Percentiles rank a stretch among this genome's conserved stretches.
These are phyloP conservation scores for Fragum fragum DNA, from an alignment of 2,888 invertebrate species.

Conservation along the genomic window DNA sequence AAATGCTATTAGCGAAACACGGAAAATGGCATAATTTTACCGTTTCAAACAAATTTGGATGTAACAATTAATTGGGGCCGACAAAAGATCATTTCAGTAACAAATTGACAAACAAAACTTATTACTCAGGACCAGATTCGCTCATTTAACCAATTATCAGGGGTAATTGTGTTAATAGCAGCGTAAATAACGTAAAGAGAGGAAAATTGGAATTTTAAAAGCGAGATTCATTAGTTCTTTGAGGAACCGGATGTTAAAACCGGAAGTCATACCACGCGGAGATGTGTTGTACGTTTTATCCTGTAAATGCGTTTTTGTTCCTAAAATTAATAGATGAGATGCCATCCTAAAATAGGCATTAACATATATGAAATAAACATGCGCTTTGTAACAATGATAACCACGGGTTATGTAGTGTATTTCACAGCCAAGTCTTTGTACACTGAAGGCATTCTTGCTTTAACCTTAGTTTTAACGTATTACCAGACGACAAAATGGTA, in stretches of 20 bases:
- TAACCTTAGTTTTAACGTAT: too few relatives aligned
- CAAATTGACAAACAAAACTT: conserved; percentile 1
- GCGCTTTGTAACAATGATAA: too few relatives aligned
- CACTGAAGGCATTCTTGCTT: too few relatives aligned
- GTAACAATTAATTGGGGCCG: background rate
- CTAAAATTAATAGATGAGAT: background rate
- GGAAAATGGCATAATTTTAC: too few relatives aligned
- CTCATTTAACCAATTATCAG: conserved; percentile 14
- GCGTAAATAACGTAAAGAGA: conserved; percentile 43
- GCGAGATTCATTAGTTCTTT: conserved; percentile 23
- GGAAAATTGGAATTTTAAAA: conserved; percentile 48
- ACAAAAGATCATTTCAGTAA: background rate
- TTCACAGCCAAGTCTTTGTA: too few relatives aligned
- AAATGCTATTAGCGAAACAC: too few relatives aligned
- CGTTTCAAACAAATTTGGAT: background rate
- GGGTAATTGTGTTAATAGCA: conserved; percentile 28
- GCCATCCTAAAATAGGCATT: background rate
- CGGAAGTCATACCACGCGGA: conserved; percentile 12
- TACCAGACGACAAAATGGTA: too few relatives aligned
- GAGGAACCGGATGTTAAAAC: conserved; percentile 9
- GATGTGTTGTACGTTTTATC: conserved; percentile 17
- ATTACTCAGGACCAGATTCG: background rate
- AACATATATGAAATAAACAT: too few relatives aligned
- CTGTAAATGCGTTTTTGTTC: conserved; percentile 10
- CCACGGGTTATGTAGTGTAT: too few relatives aligned